Base-by-base conservation (phyloP, 1,140 invertebrate genomes). In the Andricus grossulariae region DNA sequence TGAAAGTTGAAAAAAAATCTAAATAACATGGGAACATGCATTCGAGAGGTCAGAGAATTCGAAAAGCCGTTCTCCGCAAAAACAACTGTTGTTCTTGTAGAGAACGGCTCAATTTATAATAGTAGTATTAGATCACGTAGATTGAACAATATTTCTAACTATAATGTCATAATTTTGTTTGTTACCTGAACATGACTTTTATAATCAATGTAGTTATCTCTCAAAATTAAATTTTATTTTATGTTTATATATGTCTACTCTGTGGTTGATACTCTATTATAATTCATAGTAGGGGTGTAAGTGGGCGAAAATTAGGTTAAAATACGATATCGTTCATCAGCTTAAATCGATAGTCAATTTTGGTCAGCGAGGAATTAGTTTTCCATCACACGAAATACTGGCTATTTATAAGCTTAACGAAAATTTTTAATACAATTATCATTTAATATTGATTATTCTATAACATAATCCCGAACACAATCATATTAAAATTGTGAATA, bases 321-420 rank as follows among this genome's bases (percentile, higher is more conserved):
- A 66, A 66, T 66, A 15, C 60, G 25, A 66, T 45, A 39, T 45
- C 60, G 60, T 66, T 66, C 15, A 66, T 66, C 13, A 66, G 12
- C 16, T 32, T 66, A 32, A 66, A 66, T 66, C 57, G 57, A 66
- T 66, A 32, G 57, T 5, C 5, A 39, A 39, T 39, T 66, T 16
- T 39, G n/a, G 10, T 55, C 8, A 13, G 15, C 32, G 13, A 13
- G 21, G 6, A 39, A 39, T 66, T 66, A 8, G 12, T 32, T 5
- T 60, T 25, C 12, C 19, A 12, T 66, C 16, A 6, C n/a, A 19
- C 2, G 7, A n/a, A 54, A 54, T 18, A 18, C 18, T 54, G 52
- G n/a, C 18, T 10, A 54, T 18, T 8, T 45, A 45, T 45, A 45
- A 45, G 8, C 39, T 45, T 45, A 0, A 45, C 7, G 39, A 2